Percentiles rank a stretch among this genome's conserved stretches.
These are phyloP conservation scores for Deilephila porcellus DNA, from an alignment of 2,888 invertebrate genomes.

Conservation along the genomic window DNA sequence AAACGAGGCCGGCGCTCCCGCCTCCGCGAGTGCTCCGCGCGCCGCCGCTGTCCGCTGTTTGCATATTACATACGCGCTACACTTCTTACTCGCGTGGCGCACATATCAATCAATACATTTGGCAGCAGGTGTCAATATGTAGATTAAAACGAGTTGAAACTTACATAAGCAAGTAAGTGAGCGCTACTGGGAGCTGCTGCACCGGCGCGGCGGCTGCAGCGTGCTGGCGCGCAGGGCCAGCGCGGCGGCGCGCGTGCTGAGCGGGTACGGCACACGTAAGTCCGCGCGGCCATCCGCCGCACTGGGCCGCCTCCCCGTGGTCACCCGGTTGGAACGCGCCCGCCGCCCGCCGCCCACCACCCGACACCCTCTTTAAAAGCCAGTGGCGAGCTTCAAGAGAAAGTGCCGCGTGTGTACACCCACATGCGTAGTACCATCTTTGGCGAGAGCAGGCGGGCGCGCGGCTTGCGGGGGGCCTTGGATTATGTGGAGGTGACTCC, in stretches of 20 bases:
- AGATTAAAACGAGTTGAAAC: neutral
- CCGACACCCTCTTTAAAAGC: conserved; percentile 84
- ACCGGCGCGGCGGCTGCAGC: neutral
- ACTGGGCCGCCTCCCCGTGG: conserved; percentile 79
- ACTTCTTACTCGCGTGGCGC: neutral
- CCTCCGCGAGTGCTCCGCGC: conserved; percentile 41
- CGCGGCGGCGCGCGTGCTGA: conserved; percentile 38
- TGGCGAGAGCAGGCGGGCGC: conserved; percentile 69
- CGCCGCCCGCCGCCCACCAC: conserved; percentile 63
- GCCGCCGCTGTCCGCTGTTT: conserved; percentile 30
- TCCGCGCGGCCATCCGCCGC: conserved; percentile 59
- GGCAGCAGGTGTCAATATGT: neutral
- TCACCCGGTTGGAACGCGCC: conserved; percentile 83
- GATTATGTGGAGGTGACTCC: conserved; percentile 78
- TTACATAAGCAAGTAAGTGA: too few species aligned
- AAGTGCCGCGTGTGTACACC: conserved; percentile 84
- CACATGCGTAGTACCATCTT: conserved; percentile 83
- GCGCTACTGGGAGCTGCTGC: neutral
- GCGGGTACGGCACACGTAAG: conserved; percentile 60
- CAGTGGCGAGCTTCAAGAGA: conserved; percentile 86
- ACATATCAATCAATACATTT: conserved; percentile 12
- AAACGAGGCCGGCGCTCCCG: conserved; percentile 63
- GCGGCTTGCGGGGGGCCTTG: conserved; percentile 69
- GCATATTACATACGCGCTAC: conserved; percentile 21
- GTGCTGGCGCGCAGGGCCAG: conserved; percentile 26